Conservation (phyloP, 2,888 invertebrate genomes). For the Mechanitis messenoides region DNA sequence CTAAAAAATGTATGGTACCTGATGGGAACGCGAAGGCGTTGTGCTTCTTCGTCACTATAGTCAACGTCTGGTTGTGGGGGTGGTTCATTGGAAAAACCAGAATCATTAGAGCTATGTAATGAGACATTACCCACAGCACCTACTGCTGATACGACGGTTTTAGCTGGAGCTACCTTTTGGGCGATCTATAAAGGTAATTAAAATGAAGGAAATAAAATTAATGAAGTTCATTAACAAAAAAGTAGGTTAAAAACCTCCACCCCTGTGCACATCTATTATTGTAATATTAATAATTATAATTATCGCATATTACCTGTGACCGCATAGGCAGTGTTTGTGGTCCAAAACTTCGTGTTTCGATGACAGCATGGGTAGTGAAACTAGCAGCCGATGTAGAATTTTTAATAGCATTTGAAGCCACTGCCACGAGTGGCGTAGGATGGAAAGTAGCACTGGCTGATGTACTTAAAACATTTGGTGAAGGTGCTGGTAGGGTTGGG, state of each 20-base stretch:
- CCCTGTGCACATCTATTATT: neutral
- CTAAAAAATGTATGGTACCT: constrained; percentile 60
- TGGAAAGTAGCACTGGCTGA: constrained; percentile 80
- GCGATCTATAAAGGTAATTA: constrained; percentile 43
- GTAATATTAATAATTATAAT: neutral
- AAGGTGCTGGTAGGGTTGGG: constrained; percentile 83
- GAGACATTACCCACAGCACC: constrained; percentile 83
- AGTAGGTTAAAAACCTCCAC: too few relatives aligned
- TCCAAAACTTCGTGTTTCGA: constrained; percentile 68
- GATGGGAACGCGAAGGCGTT: constrained; percentile 78
- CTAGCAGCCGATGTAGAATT: constrained; percentile 78
- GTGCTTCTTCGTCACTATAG: constrained; percentile 92
- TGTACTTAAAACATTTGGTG: constrained; percentile 78
- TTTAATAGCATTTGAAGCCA: constrained; percentile 61
- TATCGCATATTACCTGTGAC: constrained; percentile 53
- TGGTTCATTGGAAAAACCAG: constrained; percentile 93
- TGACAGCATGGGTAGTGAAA: constrained; percentile 72
- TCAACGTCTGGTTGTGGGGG: constrained; percentile 92
- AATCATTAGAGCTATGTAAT: constrained; percentile 93
- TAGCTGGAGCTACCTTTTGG: constrained; percentile 67
- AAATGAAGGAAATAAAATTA: neutral
- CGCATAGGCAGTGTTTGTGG: constrained; percentile 71
- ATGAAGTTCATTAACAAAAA: neutral
- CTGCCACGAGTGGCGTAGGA: constrained; percentile 55
- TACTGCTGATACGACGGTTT: constrained; percentile 66